Conservation (phyloP, 2,797 vertebrate genomes). For the Apodemus agrarius region DNA sequence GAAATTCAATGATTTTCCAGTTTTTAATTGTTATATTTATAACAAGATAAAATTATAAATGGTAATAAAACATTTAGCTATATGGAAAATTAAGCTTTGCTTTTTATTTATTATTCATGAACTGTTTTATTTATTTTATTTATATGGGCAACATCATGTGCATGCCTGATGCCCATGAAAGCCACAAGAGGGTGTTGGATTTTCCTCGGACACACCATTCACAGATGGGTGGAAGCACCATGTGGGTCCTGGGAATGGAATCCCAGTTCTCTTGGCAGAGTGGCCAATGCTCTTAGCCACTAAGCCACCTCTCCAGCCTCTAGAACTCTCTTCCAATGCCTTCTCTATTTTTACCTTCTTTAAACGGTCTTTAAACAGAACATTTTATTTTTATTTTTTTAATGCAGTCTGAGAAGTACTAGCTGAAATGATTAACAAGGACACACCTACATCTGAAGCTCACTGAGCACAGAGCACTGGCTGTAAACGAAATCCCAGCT, state of each 20-base stretch:
- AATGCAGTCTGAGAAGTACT: background rate
- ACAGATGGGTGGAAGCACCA: background rate
- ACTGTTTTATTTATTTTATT: background rate
- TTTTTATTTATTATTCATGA: background rate
- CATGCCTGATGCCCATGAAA: background rate
- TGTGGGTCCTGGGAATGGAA: background rate
- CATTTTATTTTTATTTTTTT: background rate
- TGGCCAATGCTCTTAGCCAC: background rate
- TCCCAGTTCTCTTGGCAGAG: background rate
- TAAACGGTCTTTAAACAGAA: background rate
- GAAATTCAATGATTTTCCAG: background rate
- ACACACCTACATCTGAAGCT: background rate
- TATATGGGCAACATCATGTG: background rate
- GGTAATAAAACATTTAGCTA: slow-evolving; percentile 16
- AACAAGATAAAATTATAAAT: slow-evolving; percentile 30
- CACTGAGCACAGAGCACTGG: background rate
- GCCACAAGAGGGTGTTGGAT: background rate
- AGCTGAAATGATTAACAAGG: slow-evolving; percentile 5
- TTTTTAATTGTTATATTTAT: slow-evolving; percentile 6
- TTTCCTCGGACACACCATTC: background rate
- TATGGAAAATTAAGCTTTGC: slow-evolving; percentile 30
- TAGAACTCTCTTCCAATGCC: slow-evolving; percentile 21
- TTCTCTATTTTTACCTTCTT: background rate
- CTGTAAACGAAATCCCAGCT: background rate
- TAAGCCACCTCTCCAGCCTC: background rate